Conservation (phyloP, 1,140 invertebrate genomes). For the Drosophila baimaii region DNA sequence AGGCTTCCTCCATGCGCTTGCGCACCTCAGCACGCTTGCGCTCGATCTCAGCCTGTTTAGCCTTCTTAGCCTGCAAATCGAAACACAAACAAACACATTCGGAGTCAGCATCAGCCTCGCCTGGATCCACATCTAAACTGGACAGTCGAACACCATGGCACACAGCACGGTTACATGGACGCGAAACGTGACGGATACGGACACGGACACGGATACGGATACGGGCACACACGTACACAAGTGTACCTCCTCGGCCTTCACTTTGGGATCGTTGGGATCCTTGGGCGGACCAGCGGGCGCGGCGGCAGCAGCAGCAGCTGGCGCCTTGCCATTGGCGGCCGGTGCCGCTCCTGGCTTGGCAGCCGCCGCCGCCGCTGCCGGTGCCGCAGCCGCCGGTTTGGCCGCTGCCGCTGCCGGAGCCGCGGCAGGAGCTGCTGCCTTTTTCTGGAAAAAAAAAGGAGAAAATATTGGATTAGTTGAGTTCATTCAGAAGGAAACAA, state of each 20-base stretch:
- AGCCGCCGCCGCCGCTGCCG: constrained; percentile 50
- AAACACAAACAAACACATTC: constrained; percentile 8
- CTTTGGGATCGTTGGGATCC: constrained; percentile 81
- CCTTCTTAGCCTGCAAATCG: constrained; percentile 92
- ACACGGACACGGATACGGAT: constrained; percentile 27
- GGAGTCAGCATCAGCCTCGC: constrained; percentile 2
- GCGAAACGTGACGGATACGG: constrained; percentile 1
- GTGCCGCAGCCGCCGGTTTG: constrained; percentile 47
- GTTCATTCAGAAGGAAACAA: no score
- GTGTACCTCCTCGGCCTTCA: constrained; percentile 82
- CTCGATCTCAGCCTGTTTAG: constrained; percentile 96
- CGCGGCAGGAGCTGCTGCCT: constrained; percentile 55
- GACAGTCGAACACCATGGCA: constrained; percentile 12
- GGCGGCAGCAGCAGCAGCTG: constrained; percentile 62
- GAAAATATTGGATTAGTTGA: not conserved
- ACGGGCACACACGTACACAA: constrained; percentile 77
- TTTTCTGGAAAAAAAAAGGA: constrained; percentile 58
- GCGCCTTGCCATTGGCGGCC: constrained; percentile 53
- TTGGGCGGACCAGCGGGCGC: constrained; percentile 76
- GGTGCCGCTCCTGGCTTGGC: constrained; percentile 50
- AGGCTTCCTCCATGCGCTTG: constrained; percentile 97
- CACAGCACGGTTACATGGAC: constrained; percentile 32
- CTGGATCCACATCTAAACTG: not conserved
- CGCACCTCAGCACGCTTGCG: constrained; percentile 97
- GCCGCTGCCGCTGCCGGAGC: constrained; percentile 55